These are phyloP conservation scores for Sphenopsis melanotis DNA, from an alignment of 2,797 vertebrate species.

Conservation along the genomic window DNA sequence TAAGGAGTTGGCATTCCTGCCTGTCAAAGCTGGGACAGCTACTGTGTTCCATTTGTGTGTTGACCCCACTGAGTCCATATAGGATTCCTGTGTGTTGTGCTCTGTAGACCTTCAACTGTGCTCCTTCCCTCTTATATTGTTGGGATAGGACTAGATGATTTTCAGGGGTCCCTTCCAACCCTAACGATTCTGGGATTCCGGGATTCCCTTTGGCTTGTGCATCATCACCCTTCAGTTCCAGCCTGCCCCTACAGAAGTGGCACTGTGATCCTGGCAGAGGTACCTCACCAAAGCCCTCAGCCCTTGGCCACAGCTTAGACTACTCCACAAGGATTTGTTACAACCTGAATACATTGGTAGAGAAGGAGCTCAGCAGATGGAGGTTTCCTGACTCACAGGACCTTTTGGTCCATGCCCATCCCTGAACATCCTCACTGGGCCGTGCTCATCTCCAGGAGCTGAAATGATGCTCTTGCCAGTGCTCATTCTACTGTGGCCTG, in stretches of 20 bases:
- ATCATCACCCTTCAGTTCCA: neutral
- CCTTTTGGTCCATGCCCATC: neutral
- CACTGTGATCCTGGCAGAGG: neutral
- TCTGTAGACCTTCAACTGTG: neutral
- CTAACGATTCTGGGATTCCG: accelerated
- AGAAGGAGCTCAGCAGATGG: neutral
- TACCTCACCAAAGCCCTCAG: neutral
- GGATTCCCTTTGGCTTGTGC: neutral
- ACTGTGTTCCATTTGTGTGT: accelerated
- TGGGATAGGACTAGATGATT: neutral
- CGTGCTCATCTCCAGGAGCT: neutral
- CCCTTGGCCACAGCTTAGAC: neutral
- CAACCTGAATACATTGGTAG: neutral
- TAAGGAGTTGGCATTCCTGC: neutral
- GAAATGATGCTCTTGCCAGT: neutral
- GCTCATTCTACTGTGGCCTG: neutral
- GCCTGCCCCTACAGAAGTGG: neutral
- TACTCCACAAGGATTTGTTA: neutral
- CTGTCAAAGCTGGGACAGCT: neutral
- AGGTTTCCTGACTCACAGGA: neutral
- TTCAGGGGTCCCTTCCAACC: neutral
- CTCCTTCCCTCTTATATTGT: neutral
- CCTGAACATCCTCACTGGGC: neutral
- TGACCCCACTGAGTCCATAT: neutral
- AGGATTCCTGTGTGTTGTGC: neutral